A percentile compares a stretch with the other conserved stretches of the same genome.
phyloP scores from a whole-genome alignment of 2,888 invertebrate genomes.

The Drosophila crucigera region DNA sequence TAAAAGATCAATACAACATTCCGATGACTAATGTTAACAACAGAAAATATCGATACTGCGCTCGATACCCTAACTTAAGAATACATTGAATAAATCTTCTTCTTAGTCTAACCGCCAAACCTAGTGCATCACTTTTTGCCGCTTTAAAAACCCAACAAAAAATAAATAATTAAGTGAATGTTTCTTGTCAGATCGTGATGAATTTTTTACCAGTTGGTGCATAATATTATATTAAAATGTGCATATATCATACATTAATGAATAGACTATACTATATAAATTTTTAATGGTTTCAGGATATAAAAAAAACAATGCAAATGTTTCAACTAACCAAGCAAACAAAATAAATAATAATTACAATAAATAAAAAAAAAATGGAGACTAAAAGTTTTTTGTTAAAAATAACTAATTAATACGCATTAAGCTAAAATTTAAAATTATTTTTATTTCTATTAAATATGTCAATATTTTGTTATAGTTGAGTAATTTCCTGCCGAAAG shows the following conservation, averaged over 20 bases:
- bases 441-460: neutral
- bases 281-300: accelerated
- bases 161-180: neutral
- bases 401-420: neutral
- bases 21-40: no score
- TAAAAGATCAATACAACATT: no score
- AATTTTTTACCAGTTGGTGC: neutral
- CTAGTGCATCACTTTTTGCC: no score
- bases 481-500: neutral
- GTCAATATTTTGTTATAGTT: neutral
- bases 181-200: neutral
- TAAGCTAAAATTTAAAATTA: no score
- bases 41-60: no score
- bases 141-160: no score
- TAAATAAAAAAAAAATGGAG: neutral
- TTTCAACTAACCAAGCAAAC: neutral
- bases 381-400: neutral
- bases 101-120: no score
- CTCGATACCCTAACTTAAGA: no score
- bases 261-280: neutral
- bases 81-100: no score
- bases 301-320: neutral
- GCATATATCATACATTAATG: neutral
- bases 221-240: neutral
- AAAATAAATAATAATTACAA: no score